phyloP scores from a whole-genome alignment of 2,113 vertebrate genomes.

The Puffinus mauretanicus region DNA sequence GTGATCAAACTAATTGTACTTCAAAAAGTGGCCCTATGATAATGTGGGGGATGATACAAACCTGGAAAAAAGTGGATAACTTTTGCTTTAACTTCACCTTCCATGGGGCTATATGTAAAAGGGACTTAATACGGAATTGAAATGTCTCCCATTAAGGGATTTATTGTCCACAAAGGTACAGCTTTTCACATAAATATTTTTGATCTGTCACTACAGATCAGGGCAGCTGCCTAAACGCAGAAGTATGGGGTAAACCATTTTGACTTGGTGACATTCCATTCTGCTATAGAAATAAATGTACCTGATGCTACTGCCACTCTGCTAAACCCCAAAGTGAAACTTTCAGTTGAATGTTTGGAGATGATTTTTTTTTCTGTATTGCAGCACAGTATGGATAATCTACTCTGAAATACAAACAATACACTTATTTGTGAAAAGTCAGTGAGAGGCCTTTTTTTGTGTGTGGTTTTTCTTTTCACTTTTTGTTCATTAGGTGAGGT shows the following conservation, averaged over 20 bases:
- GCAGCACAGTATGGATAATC: background rate
- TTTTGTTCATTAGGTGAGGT: background rate
- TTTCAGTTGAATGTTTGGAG: background rate
- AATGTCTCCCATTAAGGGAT: background rate
- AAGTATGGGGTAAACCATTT: background rate
- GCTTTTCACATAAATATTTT: background rate
- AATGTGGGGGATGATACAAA: background rate
- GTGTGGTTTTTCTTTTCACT: rapidly evolving
- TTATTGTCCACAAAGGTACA: background rate
- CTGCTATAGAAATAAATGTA: background rate
- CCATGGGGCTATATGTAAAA: background rate
- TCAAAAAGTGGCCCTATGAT: background rate
- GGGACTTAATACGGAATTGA: background rate
- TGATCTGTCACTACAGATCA: background rate
- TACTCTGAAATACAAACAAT: background rate
- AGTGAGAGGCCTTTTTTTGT: background rate
- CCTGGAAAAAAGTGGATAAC: background rate
- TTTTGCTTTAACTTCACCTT: background rate
- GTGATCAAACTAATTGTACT: background rate
- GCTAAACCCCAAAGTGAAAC: background rate
- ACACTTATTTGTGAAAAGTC: background rate
- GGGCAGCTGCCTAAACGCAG: background rate
- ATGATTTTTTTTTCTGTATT: background rate
- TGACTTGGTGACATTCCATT: background rate
- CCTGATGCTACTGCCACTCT: background rate